phyloP scores from a whole-genome alignment of 2,797 vertebrate genomes.

The Falco concolor region DNA sequence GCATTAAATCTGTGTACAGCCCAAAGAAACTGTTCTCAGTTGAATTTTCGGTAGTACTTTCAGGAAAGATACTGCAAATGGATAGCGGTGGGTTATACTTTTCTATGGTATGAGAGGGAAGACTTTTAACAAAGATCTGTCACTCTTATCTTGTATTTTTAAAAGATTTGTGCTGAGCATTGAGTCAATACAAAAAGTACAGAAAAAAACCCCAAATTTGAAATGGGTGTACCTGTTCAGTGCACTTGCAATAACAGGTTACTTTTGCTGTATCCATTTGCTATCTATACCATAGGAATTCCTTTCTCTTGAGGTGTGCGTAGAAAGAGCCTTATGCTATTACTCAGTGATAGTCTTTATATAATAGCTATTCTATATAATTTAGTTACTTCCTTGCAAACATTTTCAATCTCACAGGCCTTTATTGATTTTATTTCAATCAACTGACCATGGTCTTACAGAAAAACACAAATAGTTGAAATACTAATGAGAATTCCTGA shows the following conservation, averaged over 20 bases:
- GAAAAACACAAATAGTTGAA: not conserved
- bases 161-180: not conserved
- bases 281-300: not conserved
- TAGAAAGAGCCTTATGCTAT: not conserved
- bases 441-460: not conserved
- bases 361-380: not conserved
- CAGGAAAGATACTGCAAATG: not conserved
- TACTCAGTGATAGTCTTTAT: not conserved
- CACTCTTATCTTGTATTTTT: not conserved
- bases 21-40: not conserved
- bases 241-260: not conserved
- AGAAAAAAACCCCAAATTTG: not conserved
- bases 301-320: not conserved
- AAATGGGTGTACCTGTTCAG: not conserved
- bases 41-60: not conserved
- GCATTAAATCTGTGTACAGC: not conserved
- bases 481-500: constrained; percentile 2
- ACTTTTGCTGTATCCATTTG: not conserved
- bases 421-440: constrained; percentile 29
- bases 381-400: not conserved
- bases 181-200: not conserved
- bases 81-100: not conserved
- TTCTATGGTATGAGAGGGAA: not conserved
- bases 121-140: not conserved
- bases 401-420: not conserved